These are phyloP conservation scores for Brachionus calyciflorus DNA, from an alignment of 1,140 invertebrate genomes.

Conservation along the genomic window DNA sequence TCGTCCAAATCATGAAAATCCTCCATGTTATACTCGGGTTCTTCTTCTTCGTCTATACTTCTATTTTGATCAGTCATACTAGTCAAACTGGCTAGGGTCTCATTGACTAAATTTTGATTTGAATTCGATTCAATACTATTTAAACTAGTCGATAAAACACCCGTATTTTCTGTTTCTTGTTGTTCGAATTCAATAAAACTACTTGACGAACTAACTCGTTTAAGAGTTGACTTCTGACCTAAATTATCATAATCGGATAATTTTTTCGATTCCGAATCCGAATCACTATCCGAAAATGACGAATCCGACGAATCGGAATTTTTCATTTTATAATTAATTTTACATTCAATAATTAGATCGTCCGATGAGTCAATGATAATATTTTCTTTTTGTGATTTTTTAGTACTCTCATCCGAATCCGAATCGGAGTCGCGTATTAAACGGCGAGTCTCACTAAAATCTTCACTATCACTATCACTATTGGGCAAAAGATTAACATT, in stretches of 20 bases:
- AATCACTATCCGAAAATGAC: not conserved
- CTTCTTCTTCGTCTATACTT: not conserved
- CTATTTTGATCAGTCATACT: not conserved
- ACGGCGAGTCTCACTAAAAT: not conserved
- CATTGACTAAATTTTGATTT: not conserved
- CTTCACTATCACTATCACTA: not conserved
- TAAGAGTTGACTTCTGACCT: not conserved
- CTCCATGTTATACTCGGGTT: not conserved
- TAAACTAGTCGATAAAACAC: not conserved
- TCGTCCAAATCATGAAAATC: conserved; percentile 27
- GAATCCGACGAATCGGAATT: not conserved
- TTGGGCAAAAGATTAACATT: not conserved
- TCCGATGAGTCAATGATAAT: not conserved
- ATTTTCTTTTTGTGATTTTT: no score
- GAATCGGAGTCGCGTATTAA: not conserved
- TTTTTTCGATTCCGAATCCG: not conserved
- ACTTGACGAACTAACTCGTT: not conserved
- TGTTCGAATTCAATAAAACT: not conserved
- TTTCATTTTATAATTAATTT: conserved; percentile 18
- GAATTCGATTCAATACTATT: not conserved
- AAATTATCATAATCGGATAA: conserved; percentile 39
- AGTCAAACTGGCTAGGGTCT: not conserved
- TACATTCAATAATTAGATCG: conserved; percentile 31
- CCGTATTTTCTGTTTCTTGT: not conserved
- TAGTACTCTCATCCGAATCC: not conserved